Evolutionary conservation across 2,888 invertebrate species (phyloP).

Genomic region (Corythucha ciliata): DNA sequence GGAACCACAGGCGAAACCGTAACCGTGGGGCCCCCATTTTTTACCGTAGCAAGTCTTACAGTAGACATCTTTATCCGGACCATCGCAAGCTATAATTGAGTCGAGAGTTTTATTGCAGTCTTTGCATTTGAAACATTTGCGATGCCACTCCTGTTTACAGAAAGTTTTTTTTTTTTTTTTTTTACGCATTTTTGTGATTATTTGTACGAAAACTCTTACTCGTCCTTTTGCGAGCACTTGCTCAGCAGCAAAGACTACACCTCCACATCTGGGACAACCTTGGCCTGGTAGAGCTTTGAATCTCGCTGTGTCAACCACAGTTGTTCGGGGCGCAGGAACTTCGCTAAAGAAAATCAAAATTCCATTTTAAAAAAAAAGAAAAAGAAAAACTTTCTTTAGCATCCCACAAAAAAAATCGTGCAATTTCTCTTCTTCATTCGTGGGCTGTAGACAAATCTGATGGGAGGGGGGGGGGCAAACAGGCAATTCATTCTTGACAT

Average conservation of each 20-base stretch:
- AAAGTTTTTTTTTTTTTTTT: slow-evolving; percentile 1
- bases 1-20: slow-evolving; percentile 90
- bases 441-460: too few species aligned
- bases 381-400: neutral
- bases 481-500: neutral
- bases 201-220: slow-evolving; percentile 39
- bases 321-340: slow-evolving; percentile 39
- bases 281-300: slow-evolving; percentile 76
- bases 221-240: slow-evolving; percentile 81
- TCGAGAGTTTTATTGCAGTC: slow-evolving; percentile 91
- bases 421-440: neutral
- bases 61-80: slow-evolving; percentile 85
- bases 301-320: slow-evolving; percentile 65
- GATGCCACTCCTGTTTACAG: slow-evolving; percentile 65
- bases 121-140: slow-evolving; percentile 84
- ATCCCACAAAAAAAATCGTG: neutral
- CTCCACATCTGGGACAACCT: slow-evolving; percentile 83
- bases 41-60: slow-evolving; percentile 97
- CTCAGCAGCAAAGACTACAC: slow-evolving; percentile 88
- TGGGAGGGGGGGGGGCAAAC: neutral
- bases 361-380: neutral
- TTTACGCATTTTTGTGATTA: too few species aligned
- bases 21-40: slow-evolving; percentile 95
- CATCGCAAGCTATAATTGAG: slow-evolving; percentile 91
- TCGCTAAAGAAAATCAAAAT: slow-evolving; percentile 34